These are phyloP conservation scores for Choristoneura fumiferana DNA, from an alignment of 1,140 invertebrate genomes.

Conservation along the genomic window DNA sequence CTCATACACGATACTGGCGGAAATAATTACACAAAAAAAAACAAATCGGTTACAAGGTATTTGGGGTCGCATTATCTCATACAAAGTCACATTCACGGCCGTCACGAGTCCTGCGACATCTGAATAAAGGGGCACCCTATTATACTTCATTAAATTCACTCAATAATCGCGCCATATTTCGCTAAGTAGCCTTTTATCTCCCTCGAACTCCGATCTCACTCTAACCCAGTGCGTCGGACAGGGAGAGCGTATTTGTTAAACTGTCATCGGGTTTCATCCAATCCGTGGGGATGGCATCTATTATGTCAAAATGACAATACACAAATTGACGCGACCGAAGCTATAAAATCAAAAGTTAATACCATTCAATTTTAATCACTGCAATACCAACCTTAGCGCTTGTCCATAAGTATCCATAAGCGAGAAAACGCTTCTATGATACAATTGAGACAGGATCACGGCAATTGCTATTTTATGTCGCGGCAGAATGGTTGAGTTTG, in stretches of 20 bases:
- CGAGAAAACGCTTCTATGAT: too few species aligned
- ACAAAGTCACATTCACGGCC: conserved; percentile 51
- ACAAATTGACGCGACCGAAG: conserved; percentile 73
- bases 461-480: too few species aligned
- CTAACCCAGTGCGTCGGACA: conserved; percentile 31
- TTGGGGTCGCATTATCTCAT: conserved; percentile 25
- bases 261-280: conserved; percentile 68
- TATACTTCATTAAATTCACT: conserved; percentile 67
- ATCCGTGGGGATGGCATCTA: conserved; percentile 71
- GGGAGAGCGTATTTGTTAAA: conserved; percentile 49
- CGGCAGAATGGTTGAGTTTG: conserved; percentile 33
- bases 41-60: conserved; percentile 15
- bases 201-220: conserved; percentile 35
- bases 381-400: conserved; percentile 29
- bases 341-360: conserved; percentile 74
- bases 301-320: conserved; percentile 76
- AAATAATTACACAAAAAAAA: conserved; percentile 17
- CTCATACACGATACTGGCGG: neutral
- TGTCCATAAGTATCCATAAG: neutral
- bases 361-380: conserved; percentile 19
- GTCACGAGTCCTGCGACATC: conserved; percentile 44
- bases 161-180: conserved; percentile 61
- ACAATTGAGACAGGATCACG: too few species aligned
- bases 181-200: conserved; percentile 63
- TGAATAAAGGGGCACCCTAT: conserved; percentile 53